Base-by-base conservation (phyloP, 1,140 invertebrate genomes). In the Ylistrum balloti region DNA sequence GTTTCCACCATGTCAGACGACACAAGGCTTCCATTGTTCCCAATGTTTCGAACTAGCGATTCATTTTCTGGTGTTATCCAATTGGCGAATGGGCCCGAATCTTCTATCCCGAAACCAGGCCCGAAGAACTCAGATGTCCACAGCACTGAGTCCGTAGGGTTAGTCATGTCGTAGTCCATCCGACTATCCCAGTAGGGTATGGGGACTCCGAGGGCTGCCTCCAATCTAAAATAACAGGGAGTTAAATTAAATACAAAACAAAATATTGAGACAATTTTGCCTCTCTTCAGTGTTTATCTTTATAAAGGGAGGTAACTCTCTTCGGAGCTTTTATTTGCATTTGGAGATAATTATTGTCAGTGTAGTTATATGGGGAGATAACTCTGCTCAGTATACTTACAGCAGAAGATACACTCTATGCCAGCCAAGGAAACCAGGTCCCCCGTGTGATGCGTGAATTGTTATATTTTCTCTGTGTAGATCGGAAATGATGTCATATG, bases 351-450 rank as follows among this genome's bases (percentile, higher is more conserved):
- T 17, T 85, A 5, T 9, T 33, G 33, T 86, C 28, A 86, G 20
- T 33, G 85, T 86, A 32, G 10, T 45, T 17, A 45, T 17, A 45
- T 15, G 9, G 20, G 41, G 17, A 9, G 41, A 45, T 45, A 45
- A 45, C 17, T 17, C 41, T 45, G 17, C 1, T 17, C 9, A 45
- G 41, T 45, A 33, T 86, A 91, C 92, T 91, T 87, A 92, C 92
- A 92, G n/a, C 20, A 86, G 35, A 0, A 92, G 87, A 45, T 87
- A 92, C 15, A 91, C 38, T 45, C 90, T 88, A 56, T 92, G 92
- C 87, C 90, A 92, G 20, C 92, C 89, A 1, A 87, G 90, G 85
- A 92, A 92, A 87, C 87, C 87, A 28, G 92, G 89, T 33, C 92
- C 92, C 33, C 88, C 34, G 34, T 92, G 92, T 33, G 90, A 88